Percentiles rank a stretch among this genome's conserved stretches.
Evolutionary conservation across 2,888 invertebrate species (phyloP).

Genomic region (Perizoma affinitatum): DNA sequence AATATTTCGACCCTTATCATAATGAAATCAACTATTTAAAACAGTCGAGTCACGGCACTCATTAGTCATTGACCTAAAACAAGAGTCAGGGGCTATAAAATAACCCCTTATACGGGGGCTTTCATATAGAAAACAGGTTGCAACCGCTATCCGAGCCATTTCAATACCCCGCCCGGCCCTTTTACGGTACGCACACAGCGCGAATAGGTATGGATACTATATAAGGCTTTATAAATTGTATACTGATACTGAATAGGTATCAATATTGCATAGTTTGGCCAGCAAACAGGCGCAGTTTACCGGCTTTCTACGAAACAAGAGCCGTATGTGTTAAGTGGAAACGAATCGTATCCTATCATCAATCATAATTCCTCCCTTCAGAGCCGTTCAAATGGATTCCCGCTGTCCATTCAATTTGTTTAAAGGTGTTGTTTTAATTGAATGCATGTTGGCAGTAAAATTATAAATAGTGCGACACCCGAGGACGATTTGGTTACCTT

Average conservation of each 20-base stretch:
- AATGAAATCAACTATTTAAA: slow-evolving; percentile 64
- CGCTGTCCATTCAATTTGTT: slow-evolving; percentile 58
- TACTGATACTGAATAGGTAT: too few species aligned
- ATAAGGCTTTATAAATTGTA: too few species aligned
- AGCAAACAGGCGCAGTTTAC: background rate
- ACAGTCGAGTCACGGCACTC: slow-evolving; percentile 70
- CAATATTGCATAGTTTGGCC: background rate
- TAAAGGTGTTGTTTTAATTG: slow-evolving; percentile 33
- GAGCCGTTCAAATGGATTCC: slow-evolving; percentile 56
- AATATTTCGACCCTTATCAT: slow-evolving; percentile 52
- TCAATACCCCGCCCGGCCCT: too few species aligned
- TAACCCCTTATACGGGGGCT: slow-evolving; percentile 67
- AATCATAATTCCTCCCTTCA: slow-evolving; percentile 77
- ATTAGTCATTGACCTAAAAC: slow-evolving; percentile 79
- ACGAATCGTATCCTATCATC: slow-evolving; percentile 79
- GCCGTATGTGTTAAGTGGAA: slow-evolving; percentile 76
- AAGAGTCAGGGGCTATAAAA: slow-evolving; percentile 73
- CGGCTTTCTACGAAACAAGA: slow-evolving; percentile 9
- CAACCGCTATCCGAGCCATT: too few species aligned
- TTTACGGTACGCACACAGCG: too few species aligned
- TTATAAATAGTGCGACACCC: background rate
- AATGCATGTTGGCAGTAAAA: slow-evolving; percentile 17
- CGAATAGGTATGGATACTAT: too few species aligned
- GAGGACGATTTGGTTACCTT: background rate
- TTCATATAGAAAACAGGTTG: slow-evolving; percentile 8